Conservation (phyloP, 2,797 vertebrate species). For the Glyptemys insculpta region DNA sequence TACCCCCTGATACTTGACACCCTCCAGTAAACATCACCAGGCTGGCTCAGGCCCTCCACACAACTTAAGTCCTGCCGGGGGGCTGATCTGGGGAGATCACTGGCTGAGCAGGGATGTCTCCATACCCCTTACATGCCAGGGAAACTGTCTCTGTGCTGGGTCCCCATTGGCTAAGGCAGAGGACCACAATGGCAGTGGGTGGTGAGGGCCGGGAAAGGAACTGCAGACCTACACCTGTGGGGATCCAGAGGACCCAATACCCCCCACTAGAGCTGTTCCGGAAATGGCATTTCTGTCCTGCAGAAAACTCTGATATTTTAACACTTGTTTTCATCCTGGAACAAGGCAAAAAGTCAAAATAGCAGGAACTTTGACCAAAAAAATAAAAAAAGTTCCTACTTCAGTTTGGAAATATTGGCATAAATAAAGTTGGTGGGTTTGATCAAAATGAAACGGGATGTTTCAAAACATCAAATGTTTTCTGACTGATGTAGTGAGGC, state of each 20-base stretch:
- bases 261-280: neutral
- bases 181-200: neutral
- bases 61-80: neutral
- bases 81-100: neutral
- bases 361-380: neutral
- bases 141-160: neutral
- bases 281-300: constrained; percentile 13
- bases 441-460: neutral
- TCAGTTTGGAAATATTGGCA: neutral
- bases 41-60: neutral
- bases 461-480: neutral
- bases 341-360: neutral
- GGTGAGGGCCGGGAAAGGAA: neutral
- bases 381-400: neutral
- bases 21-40: neutral
- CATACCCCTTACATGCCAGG: neutral
- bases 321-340: neutral
- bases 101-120: neutral
- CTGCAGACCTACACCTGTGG: neutral
- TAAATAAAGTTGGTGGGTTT: neutral
- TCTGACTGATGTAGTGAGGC: neutral
- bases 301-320: constrained; percentile 42
- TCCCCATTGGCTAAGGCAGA: neutral
- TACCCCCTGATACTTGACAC: no score
- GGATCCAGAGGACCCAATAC: neutral